Conservation (phyloP, 2,113 vertebrate genomes). For the Pelusios castaneus region DNA sequence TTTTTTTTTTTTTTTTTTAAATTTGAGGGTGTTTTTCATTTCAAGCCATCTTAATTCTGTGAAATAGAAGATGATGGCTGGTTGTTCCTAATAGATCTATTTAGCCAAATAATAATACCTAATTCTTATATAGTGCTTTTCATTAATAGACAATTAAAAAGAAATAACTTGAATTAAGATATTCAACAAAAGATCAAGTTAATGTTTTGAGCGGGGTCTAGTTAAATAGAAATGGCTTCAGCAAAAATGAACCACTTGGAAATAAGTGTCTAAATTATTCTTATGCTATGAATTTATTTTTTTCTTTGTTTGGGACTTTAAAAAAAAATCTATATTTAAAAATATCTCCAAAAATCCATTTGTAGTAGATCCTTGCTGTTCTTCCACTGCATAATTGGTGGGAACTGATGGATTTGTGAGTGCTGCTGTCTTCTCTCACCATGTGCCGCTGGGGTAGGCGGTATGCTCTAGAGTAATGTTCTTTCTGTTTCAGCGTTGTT, state of each 20-base stretch:
- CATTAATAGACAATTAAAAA: background rate
- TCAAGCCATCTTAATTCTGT: background rate
- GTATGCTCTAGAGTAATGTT: background rate
- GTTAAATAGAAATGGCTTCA: background rate
- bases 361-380: background rate
- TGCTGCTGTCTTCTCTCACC: background rate
- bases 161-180: background rate
- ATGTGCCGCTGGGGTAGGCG: background rate
- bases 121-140: background rate
- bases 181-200: background rate
- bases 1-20: background rate
- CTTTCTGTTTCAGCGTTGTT: background rate
- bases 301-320: background rate
- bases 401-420: background rate
- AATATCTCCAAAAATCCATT: background rate
- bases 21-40: background rate
- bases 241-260: background rate
- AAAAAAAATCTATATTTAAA: background rate
- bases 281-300: background rate
- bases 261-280: background rate
- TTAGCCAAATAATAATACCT: background rate
- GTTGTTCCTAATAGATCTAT: background rate
- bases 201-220: background rate
- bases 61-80: background rate
- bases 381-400: background rate